Conservation (phyloP, 2,113 vertebrate species). For the Mastomys coucha region DNA sequence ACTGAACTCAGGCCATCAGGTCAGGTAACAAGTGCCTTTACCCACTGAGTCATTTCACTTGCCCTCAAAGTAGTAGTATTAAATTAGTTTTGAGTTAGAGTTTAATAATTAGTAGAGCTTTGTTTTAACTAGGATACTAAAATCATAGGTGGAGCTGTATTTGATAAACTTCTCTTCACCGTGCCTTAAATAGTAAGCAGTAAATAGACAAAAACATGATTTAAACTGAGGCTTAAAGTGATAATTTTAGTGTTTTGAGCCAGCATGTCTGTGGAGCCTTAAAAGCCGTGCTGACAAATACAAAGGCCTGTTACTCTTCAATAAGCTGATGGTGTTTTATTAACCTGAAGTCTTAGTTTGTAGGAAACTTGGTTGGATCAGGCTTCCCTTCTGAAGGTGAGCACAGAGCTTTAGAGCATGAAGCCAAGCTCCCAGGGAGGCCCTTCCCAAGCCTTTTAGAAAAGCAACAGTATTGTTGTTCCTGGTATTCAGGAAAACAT, state of each 20-base stretch:
- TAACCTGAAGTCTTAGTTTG: background rate
- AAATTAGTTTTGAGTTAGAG: constrained; percentile 45
- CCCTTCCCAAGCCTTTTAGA: background rate
- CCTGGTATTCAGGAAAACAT: background rate
- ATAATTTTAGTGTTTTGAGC: constrained; percentile 16
- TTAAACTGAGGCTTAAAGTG: constrained; percentile 22
- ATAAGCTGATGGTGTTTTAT: background rate
- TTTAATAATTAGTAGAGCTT: constrained; percentile 4
- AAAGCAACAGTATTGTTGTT: background rate
- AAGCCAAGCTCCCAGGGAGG: background rate
- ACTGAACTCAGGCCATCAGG: too few relatives aligned
- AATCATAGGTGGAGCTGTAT: background rate
- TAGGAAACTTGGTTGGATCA: background rate
- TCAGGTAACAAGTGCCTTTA: background rate
- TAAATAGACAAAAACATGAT: background rate
- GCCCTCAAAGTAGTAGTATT: background rate
- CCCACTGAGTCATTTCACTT: too few relatives aligned
- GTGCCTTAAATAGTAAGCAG: background rate
- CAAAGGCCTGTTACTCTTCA: background rate
- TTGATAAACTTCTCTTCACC: background rate
- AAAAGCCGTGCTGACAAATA: background rate
- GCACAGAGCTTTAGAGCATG: background rate
- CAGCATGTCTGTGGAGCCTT: background rate
- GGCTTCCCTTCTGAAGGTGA: background rate
- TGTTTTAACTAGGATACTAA: background rate